These are phyloP conservation scores for Phalacrocorax carbo DNA, from an alignment of 2,113 vertebrate species.

Conservation along the genomic window DNA sequence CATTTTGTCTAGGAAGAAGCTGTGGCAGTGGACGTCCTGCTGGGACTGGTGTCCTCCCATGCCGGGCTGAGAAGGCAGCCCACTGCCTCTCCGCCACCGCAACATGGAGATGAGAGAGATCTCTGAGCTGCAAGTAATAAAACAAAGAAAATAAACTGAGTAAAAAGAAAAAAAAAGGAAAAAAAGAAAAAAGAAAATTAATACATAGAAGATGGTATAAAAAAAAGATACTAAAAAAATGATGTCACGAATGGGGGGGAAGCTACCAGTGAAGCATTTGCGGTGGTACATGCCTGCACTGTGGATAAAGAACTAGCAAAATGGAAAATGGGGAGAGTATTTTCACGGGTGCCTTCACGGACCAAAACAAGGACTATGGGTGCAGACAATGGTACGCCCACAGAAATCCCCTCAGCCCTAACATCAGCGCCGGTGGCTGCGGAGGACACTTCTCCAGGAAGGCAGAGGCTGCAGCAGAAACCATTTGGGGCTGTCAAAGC, in stretches of 20 bases:
- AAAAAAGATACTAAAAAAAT: neutral
- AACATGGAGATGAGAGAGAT: neutral
- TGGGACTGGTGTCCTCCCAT: neutral
- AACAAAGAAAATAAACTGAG: neutral
- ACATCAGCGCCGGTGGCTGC: fast-evolving
- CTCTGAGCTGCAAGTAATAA: neutral
- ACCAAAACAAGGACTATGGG: neutral
- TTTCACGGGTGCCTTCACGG: neutral
- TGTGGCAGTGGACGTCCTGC: neutral
- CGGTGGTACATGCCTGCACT: neutral
- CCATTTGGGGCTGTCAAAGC: neutral
- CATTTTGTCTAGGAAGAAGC: neutral
- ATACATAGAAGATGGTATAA: neutral
- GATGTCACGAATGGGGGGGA: fast-evolving
- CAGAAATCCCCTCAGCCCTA: neutral
- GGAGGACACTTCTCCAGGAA: neutral
- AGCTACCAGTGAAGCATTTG: neutral
- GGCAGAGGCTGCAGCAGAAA: neutral
- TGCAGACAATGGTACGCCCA: fast-evolving
- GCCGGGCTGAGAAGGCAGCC: neutral
- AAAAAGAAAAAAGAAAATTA: too few species aligned
- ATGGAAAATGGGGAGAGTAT: neutral
- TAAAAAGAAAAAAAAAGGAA: too few species aligned
- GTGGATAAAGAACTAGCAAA: neutral
- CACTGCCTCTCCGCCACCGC: neutral